Conservation (phyloP, 1,140 invertebrate species). For the Mesaphorura yosii region DNA sequence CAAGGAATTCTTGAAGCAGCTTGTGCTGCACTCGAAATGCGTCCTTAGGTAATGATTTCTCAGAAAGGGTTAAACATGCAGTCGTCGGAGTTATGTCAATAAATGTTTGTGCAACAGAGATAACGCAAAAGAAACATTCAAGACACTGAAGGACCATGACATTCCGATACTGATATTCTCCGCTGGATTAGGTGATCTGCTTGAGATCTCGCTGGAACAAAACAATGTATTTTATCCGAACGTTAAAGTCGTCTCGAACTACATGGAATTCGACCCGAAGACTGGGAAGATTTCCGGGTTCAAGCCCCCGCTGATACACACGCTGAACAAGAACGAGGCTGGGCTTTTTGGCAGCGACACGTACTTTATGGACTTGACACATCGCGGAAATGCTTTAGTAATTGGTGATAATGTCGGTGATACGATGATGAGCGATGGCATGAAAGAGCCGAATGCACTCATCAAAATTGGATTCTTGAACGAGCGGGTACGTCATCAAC, state of each 20-base stretch:
- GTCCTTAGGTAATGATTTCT: conserved; percentile 10
- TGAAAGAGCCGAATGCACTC: conserved; percentile 49
- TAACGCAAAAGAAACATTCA: conserved; percentile 58
- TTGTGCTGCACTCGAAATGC: conserved; percentile 36
- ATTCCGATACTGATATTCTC: conserved; percentile 87
- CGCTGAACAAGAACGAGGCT: conserved; percentile 83
- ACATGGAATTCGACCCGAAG: conserved; percentile 60
- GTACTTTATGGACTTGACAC: conserved; percentile 51
- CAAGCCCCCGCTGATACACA: conserved; percentile 52
- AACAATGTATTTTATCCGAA: conserved; percentile 55
- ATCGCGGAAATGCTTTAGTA: conserved; percentile 64
- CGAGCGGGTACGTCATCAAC: conserved; percentile 49
- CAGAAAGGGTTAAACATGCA: not conserved
- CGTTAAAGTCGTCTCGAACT: conserved; percentile 76
- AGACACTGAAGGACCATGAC: conserved; percentile 46
- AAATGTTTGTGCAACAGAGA: conserved; percentile 43
- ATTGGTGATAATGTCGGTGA: conserved; percentile 84
- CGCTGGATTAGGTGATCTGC: conserved; percentile 79
- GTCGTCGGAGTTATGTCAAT: not conserved
- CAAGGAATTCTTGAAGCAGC: conserved; percentile 46
- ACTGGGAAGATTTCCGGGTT: conserved; percentile 52
- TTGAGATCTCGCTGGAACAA: conserved; percentile 59
- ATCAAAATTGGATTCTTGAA: conserved; percentile 89
- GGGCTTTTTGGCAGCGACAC: conserved; percentile 50
- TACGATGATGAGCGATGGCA: conserved; percentile 76